Conservation (phyloP, 2,113 vertebrate species). For the Aphelocoma coerulescens region DNA sequence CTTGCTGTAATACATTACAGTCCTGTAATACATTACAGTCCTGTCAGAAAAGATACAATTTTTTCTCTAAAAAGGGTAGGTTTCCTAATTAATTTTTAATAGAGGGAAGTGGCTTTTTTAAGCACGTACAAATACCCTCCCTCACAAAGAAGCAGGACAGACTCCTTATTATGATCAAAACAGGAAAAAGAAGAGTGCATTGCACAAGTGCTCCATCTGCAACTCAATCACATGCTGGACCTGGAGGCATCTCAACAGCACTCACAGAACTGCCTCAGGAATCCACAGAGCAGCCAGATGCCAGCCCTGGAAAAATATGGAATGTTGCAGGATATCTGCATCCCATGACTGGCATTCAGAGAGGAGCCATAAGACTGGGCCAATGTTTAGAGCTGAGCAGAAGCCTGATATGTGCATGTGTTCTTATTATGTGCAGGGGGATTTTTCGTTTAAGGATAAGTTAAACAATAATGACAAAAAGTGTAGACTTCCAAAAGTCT, state of each 20-base stretch:
- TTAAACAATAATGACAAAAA: neutral
- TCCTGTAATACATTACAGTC: neutral
- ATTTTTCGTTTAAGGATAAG: neutral
- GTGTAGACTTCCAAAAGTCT: neutral
- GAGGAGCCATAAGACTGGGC: neutral
- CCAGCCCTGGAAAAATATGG: neutral
- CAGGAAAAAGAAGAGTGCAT: neutral
- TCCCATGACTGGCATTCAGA: neutral
- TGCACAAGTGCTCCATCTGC: constrained; percentile 13
- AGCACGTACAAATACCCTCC: neutral
- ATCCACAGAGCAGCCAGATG: constrained; percentile 39
- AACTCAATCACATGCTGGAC: neutral
- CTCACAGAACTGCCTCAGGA: constrained; percentile 21
- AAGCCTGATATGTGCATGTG: neutral
- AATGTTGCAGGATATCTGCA: neutral
- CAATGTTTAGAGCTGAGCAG: neutral
- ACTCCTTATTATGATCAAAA: neutral
- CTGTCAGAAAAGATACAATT: neutral
- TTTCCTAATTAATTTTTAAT: neutral
- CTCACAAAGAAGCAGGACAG: neutral
- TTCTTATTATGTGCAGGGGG: neutral
- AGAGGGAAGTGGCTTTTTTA: neutral
- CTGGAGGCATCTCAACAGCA: neutral
- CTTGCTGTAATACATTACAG: neutral
- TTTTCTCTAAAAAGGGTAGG: neutral